Evolutionary conservation across 2,797 vertebrate genomes (phyloP), one percentile per base, ranked within the genome.

Genomic region (Gymnothorax reevesii): DNA sequence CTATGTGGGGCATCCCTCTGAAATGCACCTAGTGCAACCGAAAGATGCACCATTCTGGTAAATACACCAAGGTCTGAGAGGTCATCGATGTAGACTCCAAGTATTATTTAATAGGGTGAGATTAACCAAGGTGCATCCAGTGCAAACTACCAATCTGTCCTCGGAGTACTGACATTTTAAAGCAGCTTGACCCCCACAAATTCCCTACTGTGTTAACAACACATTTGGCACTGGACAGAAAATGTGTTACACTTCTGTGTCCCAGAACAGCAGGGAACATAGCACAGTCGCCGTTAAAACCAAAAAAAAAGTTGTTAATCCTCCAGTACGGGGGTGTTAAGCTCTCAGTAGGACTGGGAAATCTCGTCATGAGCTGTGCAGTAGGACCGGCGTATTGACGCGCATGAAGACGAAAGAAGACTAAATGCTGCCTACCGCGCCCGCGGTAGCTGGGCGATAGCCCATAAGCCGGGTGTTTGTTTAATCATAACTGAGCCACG

Each of bases 41-140:
- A 7, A 88, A 86, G 27, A 86, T 88, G 85, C 88, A 89, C 82
- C 86, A 88, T 84, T 88, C 83, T 10, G 57, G 86, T 7, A 88
- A 85, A 13, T 88, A 88, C 84, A 71, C 62, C 7, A 89, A 87
- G 25, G 84, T 82, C 3, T 22, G 86, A 42, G 88, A 88, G 22
- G 88, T 88, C 0, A 87, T 88, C 54, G 88, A 86, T 13, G 42
- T 89, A 7, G 80, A 86, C 60, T 84, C 82, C 54, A 84, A 87
- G 22, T 86, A 49, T 33, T 83, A 87, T 64, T 84, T 88, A 54
- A 82, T 87, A 6, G 73, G 84, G 2, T 82, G 87, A 22, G 84
- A 89, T 83, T 89, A 87, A 7, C 62, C 88, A 4, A 84, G 83
- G 8, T 88, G 83, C 79, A 85, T 86, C 27, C 73, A 85, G 10